These are phyloP conservation scores for Falco naumanni DNA, from an alignment of 2,797 vertebrate genomes.

Conservation along the genomic window DNA sequence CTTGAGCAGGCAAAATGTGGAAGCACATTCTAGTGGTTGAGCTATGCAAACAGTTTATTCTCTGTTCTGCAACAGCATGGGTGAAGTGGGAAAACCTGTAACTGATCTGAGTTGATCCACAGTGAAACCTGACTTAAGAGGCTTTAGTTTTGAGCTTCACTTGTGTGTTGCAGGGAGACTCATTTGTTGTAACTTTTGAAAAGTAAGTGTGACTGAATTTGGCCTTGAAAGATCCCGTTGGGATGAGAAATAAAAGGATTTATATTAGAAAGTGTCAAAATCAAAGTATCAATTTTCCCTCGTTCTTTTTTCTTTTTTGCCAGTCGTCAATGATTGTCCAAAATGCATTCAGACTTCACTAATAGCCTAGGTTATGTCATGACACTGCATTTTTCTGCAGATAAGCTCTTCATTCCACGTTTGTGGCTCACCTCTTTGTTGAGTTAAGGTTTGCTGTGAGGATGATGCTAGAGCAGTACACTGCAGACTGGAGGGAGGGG, in stretches of 20 bases:
- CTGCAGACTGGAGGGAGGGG: not conserved
- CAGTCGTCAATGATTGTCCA: not conserved
- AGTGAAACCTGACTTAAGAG: not conserved
- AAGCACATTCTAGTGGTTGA: not conserved
- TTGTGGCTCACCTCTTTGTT: not conserved
- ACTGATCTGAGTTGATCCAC: not conserved
- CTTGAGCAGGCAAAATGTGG: not conserved
- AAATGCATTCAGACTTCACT: not conserved
- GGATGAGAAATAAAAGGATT: not conserved
- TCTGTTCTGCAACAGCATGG: not conserved
- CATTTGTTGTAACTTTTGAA: not conserved
- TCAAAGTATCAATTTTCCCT: not conserved
- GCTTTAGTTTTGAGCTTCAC: not conserved
- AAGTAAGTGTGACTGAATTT: not conserved
- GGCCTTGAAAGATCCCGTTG: not conserved
- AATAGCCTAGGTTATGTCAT: not conserved
- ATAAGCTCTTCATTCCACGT: not conserved
- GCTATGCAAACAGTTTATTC: constrained; percentile 13
- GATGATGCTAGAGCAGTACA: not conserved
- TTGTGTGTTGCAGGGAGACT: not conserved
- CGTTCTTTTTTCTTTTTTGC: not conserved
- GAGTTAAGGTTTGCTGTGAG: not conserved
- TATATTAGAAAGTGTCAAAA: not conserved
- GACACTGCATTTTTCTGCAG: not conserved
- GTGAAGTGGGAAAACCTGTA: not conserved